phyloP scores from a whole-genome alignment of 2,888 invertebrate species.

The Pardosa pseudoannulata region DNA sequence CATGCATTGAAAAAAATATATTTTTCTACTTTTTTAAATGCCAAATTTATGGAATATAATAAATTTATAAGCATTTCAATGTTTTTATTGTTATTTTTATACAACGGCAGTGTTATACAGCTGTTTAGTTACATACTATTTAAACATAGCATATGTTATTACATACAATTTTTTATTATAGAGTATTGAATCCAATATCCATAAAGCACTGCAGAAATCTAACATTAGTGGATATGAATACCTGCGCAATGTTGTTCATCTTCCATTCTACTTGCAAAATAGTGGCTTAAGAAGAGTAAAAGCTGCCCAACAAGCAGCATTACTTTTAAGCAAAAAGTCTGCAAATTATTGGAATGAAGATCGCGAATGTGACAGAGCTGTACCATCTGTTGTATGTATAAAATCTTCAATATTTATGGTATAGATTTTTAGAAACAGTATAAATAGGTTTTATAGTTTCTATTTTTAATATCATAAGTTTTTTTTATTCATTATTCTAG shows the following conservation, averaged over 20 bases:
- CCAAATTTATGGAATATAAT: too few species aligned
- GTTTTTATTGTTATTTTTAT: too few species aligned
- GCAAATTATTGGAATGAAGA: slow-evolving; percentile 73
- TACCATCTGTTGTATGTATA: slow-evolving; percentile 42
- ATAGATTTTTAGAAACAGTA: too few species aligned
- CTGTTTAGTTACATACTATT: not conserved
- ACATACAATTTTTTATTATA: slow-evolving; percentile 76
- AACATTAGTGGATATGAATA: slow-evolving; percentile 95
- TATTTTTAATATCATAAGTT: too few species aligned
- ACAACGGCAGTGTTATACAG: too few species aligned
- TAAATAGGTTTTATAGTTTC: too few species aligned
- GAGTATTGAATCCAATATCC: slow-evolving; percentile 93
- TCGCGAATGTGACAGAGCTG: slow-evolving; percentile 69
- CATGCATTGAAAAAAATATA: too few species aligned
- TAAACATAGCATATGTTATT: too few species aligned
- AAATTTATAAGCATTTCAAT: too few species aligned
- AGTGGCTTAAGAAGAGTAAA: slow-evolving; percentile 93
- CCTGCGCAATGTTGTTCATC: slow-evolving; percentile 94
- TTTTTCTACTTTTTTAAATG: too few species aligned
- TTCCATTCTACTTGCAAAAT: slow-evolving; percentile 98
- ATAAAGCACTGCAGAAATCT: slow-evolving; percentile 90
- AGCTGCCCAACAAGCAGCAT: slow-evolving; percentile 81
- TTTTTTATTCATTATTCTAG: too few species aligned
- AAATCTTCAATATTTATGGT: too few species aligned
- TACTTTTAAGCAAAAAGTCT: slow-evolving; percentile 66